Evolutionary conservation across 1,140 invertebrate species (phyloP).

Genomic region (Drosophila punjabiensis): DNA sequence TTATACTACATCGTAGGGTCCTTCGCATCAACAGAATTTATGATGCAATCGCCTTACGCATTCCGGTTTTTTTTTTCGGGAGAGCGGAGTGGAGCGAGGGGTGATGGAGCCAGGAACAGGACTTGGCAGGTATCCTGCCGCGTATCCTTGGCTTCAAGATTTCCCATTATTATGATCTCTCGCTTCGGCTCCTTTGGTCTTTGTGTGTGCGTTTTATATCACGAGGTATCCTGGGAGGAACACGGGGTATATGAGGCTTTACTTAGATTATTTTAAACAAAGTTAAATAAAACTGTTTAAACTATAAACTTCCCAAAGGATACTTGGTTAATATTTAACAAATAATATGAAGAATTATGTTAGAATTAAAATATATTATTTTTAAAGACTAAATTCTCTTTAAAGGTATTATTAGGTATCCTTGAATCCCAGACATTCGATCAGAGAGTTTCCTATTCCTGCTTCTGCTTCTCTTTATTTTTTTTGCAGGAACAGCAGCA

Average conservation of each 20-base stretch:
- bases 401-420: conserved; percentile 8
- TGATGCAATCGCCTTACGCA: conserved; percentile 76
- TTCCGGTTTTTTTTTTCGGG: conserved; percentile 39
- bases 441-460: neutral
- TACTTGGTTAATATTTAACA: neutral
- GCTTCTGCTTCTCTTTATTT: neutral
- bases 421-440: neutral
- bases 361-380: neutral
- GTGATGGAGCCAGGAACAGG: neutral
- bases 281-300: neutral
- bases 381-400: fast-evolving
- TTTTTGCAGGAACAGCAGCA: conserved; percentile 48
- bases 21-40: conserved; percentile 65
- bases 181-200: conserved; percentile 55
- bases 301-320: neutral
- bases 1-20: conserved; percentile 21
- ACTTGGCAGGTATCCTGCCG: conserved; percentile 72
- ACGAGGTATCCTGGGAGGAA: neutral
- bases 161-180: conserved; percentile 78
- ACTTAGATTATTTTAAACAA: fast-evolving
- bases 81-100: neutral
- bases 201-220: conserved; percentile 31
- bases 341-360: neutral
- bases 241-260: neutral
- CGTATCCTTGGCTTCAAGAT: conserved; percentile 81